Percentiles rank a stretch among this genome's conserved stretches.
These are phyloP conservation scores for Heliconius nattereri DNA, from an alignment of 1,140 invertebrate species.

Conservation along the genomic window DNA sequence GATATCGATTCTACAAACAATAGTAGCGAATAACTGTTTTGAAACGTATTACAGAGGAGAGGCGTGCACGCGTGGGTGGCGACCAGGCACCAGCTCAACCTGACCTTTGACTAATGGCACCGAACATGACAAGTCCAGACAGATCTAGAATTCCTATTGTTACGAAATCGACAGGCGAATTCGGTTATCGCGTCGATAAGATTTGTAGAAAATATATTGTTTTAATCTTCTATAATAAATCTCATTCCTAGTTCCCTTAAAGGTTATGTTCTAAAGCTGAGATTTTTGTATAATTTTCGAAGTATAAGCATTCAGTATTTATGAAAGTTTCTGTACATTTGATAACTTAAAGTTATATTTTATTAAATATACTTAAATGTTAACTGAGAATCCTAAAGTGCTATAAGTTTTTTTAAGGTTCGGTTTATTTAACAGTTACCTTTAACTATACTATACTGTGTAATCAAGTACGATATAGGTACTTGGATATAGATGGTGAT, in stretches of 20 bases:
- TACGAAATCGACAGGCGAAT: slow-evolving; percentile 33
- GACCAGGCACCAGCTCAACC: slow-evolving; percentile 20
- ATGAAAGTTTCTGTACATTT: too few species aligned
- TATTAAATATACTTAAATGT: too few species aligned
- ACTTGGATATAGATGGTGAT: too few species aligned
- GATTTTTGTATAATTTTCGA: too few species aligned
- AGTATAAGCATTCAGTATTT: neutral
- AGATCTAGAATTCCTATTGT: slow-evolving; percentile 33
- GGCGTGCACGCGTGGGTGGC: slow-evolving; percentile 36
- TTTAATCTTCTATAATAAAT: slow-evolving; percentile 13
- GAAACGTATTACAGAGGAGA: slow-evolving; percentile 36
- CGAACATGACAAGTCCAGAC: slow-evolving; percentile 28
- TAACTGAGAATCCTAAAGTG: too few species aligned
- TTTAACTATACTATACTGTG: too few species aligned
- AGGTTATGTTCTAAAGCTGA: neutral
- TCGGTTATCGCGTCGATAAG: slow-evolving; percentile 26
- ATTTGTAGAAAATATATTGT: slow-evolving; percentile 1
- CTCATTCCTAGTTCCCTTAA: neutral
- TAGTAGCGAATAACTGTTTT: slow-evolving; percentile 43
- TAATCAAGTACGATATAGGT: too few species aligned
- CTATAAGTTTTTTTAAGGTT: too few species aligned
- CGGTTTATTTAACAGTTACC: too few species aligned
- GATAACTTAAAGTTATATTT: too few species aligned
- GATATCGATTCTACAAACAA: slow-evolving; percentile 31
- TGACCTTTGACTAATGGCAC: slow-evolving; percentile 34